Conservation (phyloP, 2,888 invertebrate species). For the Sinohyriopsis cumingii region DNA sequence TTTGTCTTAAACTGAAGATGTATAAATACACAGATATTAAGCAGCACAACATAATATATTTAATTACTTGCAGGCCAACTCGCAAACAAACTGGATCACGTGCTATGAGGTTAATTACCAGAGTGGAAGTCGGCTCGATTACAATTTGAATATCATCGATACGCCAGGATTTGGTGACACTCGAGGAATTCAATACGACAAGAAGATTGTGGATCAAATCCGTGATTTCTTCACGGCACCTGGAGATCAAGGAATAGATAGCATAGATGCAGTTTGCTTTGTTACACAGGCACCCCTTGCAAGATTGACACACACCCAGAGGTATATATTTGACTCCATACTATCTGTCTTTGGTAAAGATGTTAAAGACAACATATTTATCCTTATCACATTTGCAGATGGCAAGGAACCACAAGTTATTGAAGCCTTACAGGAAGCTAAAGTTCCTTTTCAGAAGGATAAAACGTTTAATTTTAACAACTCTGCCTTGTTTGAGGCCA, state of each 20-base stretch:
- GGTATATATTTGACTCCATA: slow-evolving; percentile 31
- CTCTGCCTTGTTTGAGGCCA: slow-evolving; percentile 25
- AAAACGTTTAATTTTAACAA: slow-evolving; percentile 29
- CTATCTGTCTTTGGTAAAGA: slow-evolving; percentile 34
- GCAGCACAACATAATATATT: not conserved
- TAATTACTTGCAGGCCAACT: slow-evolving; percentile 32
- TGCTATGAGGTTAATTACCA: slow-evolving; percentile 20
- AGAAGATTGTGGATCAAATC: slow-evolving; percentile 31
- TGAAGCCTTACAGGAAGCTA: slow-evolving; percentile 18
- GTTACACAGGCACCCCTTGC: slow-evolving; percentile 31
- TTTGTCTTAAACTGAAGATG: no score
- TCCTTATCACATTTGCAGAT: slow-evolving; percentile 35
- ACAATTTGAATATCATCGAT: slow-evolving; percentile 30
- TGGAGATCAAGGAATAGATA: slow-evolving; percentile 21
- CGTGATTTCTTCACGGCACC: slow-evolving; percentile 21
- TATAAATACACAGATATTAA: no score
- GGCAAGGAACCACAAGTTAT: slow-evolving; percentile 30
- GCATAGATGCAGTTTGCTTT: slow-evolving; percentile 33
- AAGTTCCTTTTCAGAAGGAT: slow-evolving; percentile 16
- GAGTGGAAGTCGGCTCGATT: slow-evolving; percentile 17
- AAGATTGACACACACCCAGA: slow-evolving; percentile 24
- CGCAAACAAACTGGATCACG: slow-evolving; percentile 40
- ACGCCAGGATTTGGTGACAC: slow-evolving; percentile 40
- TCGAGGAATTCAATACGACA: slow-evolving; percentile 27
- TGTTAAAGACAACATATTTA: slow-evolving; percentile 28